Evolutionary conservation across 2,113 vertebrate species (phyloP).

Genomic region (Tragulus kanchil): DNA sequence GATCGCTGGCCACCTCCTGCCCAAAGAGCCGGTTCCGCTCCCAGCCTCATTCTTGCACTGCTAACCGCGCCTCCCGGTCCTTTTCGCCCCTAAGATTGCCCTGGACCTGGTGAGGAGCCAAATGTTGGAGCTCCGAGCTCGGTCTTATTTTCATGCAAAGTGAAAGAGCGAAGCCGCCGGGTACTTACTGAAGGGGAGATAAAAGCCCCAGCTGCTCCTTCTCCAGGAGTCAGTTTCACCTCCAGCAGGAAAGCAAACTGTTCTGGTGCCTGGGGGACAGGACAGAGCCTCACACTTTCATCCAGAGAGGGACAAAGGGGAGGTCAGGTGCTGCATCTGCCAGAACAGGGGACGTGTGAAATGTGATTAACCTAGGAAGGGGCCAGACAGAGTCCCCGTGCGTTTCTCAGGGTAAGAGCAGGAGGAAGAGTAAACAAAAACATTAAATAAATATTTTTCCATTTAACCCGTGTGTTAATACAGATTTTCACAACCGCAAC

Average conservation of each 20-base stretch:
- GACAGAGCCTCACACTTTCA: constrained; percentile 74
- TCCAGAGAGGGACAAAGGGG: constrained; percentile 77
- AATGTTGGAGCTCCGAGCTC: neutral
- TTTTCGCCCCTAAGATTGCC: neutral
- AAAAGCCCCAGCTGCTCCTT: constrained; percentile 79
- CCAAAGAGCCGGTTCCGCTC: neutral
- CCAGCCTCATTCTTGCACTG: neutral
- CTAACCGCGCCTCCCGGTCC: neutral
- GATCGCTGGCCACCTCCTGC: neutral
- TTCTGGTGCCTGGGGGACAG: constrained; percentile 79
- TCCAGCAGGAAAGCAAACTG: constrained; percentile 77
- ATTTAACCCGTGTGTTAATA: constrained; percentile 70
- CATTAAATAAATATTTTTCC: constrained; percentile 71
- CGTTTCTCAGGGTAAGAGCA: constrained; percentile 68
- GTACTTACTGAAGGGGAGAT: constrained; percentile 62
- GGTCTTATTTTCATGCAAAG: constrained; percentile 78
- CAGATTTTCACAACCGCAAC: constrained; percentile 54
- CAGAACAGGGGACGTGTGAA: constrained; percentile 64
- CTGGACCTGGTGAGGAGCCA: neutral
- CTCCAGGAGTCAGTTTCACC: constrained; percentile 68
- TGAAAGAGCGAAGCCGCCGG: neutral
- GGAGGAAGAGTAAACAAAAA: constrained; percentile 68
- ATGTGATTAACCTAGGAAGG: constrained; percentile 78
- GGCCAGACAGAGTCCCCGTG: constrained; percentile 57
- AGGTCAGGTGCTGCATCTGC: constrained; percentile 77